Conservation (phyloP, 2,888 invertebrate genomes). For the Galerucella nymphaeae region DNA sequence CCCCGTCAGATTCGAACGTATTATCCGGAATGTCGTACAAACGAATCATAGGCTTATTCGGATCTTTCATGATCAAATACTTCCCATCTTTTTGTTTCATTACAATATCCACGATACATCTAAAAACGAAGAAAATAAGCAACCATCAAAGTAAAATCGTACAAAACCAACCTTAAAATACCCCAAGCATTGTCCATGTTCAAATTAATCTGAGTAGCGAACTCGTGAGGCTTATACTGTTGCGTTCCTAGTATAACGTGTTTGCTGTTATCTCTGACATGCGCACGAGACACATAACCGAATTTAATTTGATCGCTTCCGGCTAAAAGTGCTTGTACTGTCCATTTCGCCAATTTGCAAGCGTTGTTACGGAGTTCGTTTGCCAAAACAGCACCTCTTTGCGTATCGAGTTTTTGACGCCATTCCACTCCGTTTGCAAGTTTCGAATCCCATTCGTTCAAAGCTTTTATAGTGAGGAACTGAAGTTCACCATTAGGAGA, state of each 20-base stretch:
- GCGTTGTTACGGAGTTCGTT: constrained; percentile 98
- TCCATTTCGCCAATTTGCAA: constrained; percentile 99
- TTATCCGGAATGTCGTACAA: constrained; percentile 98
- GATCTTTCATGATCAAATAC: constrained; percentile 98
- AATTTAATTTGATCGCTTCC: constrained; percentile 98
- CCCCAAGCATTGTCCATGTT: constrained; percentile 99
- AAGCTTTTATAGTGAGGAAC: constrained; percentile 94
- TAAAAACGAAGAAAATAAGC: constrained; percentile 25
- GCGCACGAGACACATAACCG: constrained; percentile 92
- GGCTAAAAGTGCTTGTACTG: constrained; percentile 90
- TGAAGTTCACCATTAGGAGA: constrained; percentile 90
- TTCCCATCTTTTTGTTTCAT: constrained; percentile 97
- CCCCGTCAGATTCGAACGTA: constrained; percentile 98
- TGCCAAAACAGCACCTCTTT: constrained; percentile 97
- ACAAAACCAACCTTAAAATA: constrained; percentile 75
- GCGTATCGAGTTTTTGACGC: constrained; percentile 97
- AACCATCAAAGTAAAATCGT: neutral
- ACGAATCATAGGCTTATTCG: constrained; percentile 97
- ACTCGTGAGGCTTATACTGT: constrained; percentile 98
- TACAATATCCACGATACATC: constrained; percentile 94
- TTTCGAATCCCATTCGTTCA: constrained; percentile 99
- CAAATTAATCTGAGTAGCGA: constrained; percentile 97
- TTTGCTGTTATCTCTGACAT: constrained; percentile 92
- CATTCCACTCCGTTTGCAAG: constrained; percentile 97
- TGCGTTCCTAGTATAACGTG: constrained; percentile 97